Percentiles rank a stretch among this genome's conserved stretches.
Conservation (phyloP, 2,113 vertebrate genomes). For the Chrysochloris asiatica region DNA sequence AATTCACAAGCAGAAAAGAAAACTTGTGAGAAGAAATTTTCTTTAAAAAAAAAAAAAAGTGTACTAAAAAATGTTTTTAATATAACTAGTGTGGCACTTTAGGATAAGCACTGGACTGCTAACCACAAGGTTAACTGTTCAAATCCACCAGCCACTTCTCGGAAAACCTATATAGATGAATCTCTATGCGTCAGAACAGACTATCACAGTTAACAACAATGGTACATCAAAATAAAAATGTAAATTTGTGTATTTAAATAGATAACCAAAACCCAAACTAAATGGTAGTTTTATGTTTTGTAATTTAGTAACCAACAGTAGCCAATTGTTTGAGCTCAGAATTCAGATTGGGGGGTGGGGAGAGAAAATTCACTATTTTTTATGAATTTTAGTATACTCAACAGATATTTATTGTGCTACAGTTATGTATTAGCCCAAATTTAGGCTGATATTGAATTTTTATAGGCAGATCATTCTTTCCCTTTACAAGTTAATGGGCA, state of each 20-base stretch:
- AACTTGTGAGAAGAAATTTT: not conserved
- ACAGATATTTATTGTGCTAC: not conserved
- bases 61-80: not conserved
- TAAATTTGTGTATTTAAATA: no score
- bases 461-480: not conserved
- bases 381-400: slow-evolving; percentile 16
- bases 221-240: no score
- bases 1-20: slow-evolving; percentile 5
- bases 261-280: not conserved
- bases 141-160: no score
- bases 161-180: no score
- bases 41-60: not conserved
- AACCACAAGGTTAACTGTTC: no score
- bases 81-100: no score
- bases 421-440: not conserved
- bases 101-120: no score
- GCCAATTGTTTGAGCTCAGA: not conserved
- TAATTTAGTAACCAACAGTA: not conserved
- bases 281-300: not conserved
- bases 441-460: not conserved
- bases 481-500: not conserved
- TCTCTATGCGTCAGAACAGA: no score
- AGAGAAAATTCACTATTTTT: not conserved
- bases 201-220: no score
- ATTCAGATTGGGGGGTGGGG: not conserved